Conservation (phyloP, 2,888 invertebrate species). For the Drosophila mayaguana region DNA sequence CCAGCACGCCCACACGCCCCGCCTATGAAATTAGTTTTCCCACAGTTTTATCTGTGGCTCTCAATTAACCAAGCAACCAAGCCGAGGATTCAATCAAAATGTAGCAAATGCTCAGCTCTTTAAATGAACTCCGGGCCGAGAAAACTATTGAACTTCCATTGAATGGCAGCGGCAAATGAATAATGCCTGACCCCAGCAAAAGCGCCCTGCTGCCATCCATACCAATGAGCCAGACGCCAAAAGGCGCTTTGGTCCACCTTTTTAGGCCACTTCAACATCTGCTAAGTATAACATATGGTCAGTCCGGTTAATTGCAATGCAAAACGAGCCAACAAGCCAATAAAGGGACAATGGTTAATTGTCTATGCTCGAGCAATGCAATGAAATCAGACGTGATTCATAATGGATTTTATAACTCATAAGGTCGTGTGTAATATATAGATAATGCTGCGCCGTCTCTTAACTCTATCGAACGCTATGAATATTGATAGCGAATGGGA, state of each 20-base stretch:
- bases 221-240: constrained; percentile 50
- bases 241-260: constrained; percentile 14
- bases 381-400: constrained; percentile 48
- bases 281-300: constrained; percentile 20
- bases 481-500: no score
- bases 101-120: constrained; percentile 64
- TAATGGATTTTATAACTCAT: constrained; percentile 6
- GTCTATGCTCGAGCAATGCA: constrained; percentile 35
- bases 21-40: constrained; percentile 75
- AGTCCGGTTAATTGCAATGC: constrained; percentile 54
- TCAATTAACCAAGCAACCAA: constrained; percentile 66
- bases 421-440: no score
- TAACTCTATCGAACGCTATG: neutral
- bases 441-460: no score
- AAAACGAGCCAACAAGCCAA: constrained; percentile 41
- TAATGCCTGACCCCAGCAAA: constrained; percentile 64
- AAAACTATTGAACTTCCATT: constrained; percentile 49
- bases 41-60: constrained; percentile 75
- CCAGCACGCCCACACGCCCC: constrained; percentile 21
- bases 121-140: constrained; percentile 49
- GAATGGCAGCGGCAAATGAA: constrained; percentile 67
- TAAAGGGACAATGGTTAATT: constrained; percentile 52
- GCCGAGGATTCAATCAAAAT: constrained; percentile 69
- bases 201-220: constrained; percentile 51
- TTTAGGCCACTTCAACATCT: constrained; percentile 35